Base-by-base conservation (phyloP, 2,888 invertebrate genomes). In the Epicampocera succincta region DNA sequence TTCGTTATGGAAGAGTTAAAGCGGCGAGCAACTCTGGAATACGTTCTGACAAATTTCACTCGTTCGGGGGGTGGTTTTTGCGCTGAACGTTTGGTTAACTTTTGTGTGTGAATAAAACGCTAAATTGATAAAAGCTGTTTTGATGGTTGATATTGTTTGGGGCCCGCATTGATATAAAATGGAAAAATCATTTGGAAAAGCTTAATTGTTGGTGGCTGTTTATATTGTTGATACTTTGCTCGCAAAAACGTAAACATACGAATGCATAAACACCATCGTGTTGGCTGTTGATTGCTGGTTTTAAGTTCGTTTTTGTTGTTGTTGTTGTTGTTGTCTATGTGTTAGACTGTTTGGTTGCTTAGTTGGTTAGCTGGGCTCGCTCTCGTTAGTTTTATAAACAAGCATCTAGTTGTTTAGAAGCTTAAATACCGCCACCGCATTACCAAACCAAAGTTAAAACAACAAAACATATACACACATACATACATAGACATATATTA, bases 351-450 rank as follows among this genome's bases (percentile, higher is more conserved):
- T 66, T 19, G 42, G 19, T n/a, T 46, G 46, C 0, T 65, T 54
- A 21, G 63, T 68, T 46, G 29, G 48, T 19, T 77, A 19, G 54
- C 63, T 69, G 61, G 3, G 17, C n/a, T 69, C 33, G 33, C 33
- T 61, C 40, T 52, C 58, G 46, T 54, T 63, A 19, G 68, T 56
- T 61, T 79, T 38, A 13, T 66, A 58, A 66, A 65, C 48, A 66
- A 58, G 15, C 40, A 48, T 42, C 25, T 56, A 46, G 52, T 71
- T 71, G 75, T 58, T 80, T 46, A 63, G 52, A 78, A 69, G 52
- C 66, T 78, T 33, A 58, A 52, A 65, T 78, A 69, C 82, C 78
- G 82, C 82, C 82, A 78, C 71, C 74, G 78, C 74, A 82, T 65
- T 46, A 38, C 33, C 33, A 72, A 80, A 74, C 71, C 54, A 60